Conservation (phyloP, 2,797 vertebrate genomes). For the Phalanger gymnotis region DNA sequence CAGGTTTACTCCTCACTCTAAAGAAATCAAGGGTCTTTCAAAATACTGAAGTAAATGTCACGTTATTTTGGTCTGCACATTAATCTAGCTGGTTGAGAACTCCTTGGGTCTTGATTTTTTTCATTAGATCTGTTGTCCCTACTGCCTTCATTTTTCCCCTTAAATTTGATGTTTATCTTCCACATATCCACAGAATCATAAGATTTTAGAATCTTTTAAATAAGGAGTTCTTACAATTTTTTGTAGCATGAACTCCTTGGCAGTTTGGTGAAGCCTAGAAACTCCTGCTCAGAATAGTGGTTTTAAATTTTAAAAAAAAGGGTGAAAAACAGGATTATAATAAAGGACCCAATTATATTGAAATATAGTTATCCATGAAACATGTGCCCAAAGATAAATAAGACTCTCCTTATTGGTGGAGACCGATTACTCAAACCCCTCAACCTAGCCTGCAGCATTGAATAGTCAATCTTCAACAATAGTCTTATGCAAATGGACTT, state of each 20-base stretch:
- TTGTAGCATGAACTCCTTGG: neutral
- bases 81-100: neutral
- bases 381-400: neutral
- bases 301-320: neutral
- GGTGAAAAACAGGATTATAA: neutral
- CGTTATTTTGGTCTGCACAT: neutral
- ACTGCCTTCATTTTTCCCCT: neutral
- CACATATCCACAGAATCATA: neutral
- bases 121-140: neutral
- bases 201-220: neutral
- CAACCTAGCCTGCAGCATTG: neutral
- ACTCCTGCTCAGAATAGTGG: neutral
- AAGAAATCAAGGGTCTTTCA: neutral
- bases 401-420: neutral
- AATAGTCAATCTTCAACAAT: neutral
- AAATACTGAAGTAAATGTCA: neutral
- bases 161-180: neutral
- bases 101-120: neutral
- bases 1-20: neutral
- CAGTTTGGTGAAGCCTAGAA: neutral
- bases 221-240: neutral
- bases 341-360: neutral
- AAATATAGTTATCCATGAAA: neutral
- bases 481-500: neutral
- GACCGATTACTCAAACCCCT: neutral